Evolutionary conservation across 2,888 invertebrate species (phyloP), one percentile per base, ranked within the genome.

Genomic region (Hirtodrosophila alboralis): DNA sequence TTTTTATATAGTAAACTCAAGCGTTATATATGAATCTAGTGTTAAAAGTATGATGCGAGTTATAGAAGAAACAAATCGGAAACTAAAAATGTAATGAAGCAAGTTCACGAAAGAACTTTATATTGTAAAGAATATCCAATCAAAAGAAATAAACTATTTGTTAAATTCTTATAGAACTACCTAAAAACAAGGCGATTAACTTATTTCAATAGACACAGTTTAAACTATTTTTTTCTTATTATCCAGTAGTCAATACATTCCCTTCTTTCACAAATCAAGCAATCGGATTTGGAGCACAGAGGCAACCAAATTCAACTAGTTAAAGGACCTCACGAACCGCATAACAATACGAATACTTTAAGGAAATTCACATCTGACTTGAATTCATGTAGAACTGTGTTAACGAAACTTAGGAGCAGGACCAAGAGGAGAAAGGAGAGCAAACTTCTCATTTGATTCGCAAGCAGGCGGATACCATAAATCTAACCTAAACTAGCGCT

Each of bases 401-500:
- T 43, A 23, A 47, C 30, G 12, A 14, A 38, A 38, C 23, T 4
- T 21, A 16, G 6, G 7, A 7, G 36, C 5, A 18, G 30, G 6
- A n/a, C 27, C 21, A 8, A 14, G 10, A 48, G 9, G 16, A 26
- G 44, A 9, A 31, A 43, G 34, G 33, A 53, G 56, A 59, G 33
- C 37, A 75, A 57, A 69, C 69, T 80, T 69, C 84, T 79, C 84
- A 75, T 79, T 79, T 75, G 69, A 72, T 66, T 83, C 72, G 64
- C 58, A 48, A 48, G 80, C 72, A 62, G 64, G 47, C 61, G 57
- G 54, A 21, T 9, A 56, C 84, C 80, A 79, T 79, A 79, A 79
- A 79, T 79, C 79, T 86, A 73, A 59, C 47, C 79, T 45, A 83
- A 79, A 79, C 68, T 68, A 83, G 84, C 64, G 76, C 60, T 67